phyloP scores from a whole-genome alignment of 2,113 vertebrate species.

The Cynoglossus semilaevis region DNA sequence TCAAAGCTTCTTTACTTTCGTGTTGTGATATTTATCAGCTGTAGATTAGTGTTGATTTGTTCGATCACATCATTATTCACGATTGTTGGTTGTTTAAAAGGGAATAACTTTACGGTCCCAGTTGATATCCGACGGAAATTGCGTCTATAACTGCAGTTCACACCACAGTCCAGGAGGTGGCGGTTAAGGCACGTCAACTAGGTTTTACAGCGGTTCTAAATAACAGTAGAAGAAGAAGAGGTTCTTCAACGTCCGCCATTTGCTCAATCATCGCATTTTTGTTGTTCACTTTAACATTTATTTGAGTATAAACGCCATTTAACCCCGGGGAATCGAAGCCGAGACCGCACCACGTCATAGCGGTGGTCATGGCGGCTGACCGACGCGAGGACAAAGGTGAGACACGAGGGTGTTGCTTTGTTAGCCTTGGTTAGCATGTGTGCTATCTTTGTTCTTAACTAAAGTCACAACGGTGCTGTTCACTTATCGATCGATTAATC shows the following conservation, averaged over 20 bases:
- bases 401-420: neutral
- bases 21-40: too few relatives aligned
- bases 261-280: neutral
- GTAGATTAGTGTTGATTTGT: too few relatives aligned
- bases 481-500: neutral
- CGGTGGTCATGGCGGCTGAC: conserved; percentile 60
- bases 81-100: too few relatives aligned
- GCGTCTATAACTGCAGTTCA: too few relatives aligned
- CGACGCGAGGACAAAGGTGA: conserved; percentile 70
- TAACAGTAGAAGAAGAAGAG: conserved; percentile 7
- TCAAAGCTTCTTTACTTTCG: too few relatives aligned
- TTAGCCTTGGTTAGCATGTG: conserved; percentile 26
- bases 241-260: conserved; percentile 27
- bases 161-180: neutral
- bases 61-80: too few relatives aligned
- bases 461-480: neutral
- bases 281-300: neutral
- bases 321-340: neutral
- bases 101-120: too few relatives aligned
- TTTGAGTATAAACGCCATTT: accelerated
- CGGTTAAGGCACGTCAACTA: neutral
- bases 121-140: too few relatives aligned
- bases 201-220: neutral
- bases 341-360: conserved; percentile 8
- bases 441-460: conserved; percentile 23